phyloP scores from a whole-genome alignment of 92 coral and sea anemone species.

The Zoanthus gigantus region DNA sequence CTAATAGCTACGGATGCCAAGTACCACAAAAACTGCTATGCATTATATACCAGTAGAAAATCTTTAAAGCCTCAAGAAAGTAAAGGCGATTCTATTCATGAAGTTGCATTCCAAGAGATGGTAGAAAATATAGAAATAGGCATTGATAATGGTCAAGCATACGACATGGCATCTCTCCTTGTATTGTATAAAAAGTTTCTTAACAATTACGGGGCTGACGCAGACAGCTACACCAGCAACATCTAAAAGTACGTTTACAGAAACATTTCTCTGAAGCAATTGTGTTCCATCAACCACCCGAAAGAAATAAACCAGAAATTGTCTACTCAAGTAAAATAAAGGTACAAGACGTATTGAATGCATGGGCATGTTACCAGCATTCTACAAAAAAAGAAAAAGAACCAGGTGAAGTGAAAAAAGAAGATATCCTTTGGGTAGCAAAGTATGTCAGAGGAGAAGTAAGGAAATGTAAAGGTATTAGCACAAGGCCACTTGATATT shows the following conservation, averaged over 20 bases:
- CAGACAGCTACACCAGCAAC: constrained; percentile 42
- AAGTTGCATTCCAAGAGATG: too few species aligned
- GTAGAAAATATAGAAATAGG: not conserved
- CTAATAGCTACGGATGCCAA: too few species aligned
- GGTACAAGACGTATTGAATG: constrained; percentile 29
- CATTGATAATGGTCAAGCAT: not conserved
- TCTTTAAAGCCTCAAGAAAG: too few species aligned
- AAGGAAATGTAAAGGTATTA: constrained; percentile 1
- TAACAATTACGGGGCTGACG: not conserved
- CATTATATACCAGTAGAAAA: too few species aligned
- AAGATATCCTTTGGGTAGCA: constrained; percentile 11
- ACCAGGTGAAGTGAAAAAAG: constrained; percentile 2
- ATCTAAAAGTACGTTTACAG: constrained; percentile 1
- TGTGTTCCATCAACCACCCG: constrained; percentile 41
- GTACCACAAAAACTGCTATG: too few species aligned
- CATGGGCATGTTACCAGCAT: too few species aligned
- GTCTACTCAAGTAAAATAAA: constrained; percentile 45
- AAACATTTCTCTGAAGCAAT: constrained; percentile 23
- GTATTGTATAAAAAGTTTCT: not conserved
- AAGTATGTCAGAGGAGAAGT: not conserved
- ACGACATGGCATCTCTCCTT: constrained; percentile 23
- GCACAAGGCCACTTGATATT: constrained; percentile 14
- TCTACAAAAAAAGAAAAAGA: constrained; percentile 14
- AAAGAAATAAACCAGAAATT: constrained; percentile 31
- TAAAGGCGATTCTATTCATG: too few species aligned